Base-by-base conservation (phyloP, 1,140 invertebrate species). In the Nixonia krombeini region DNA sequence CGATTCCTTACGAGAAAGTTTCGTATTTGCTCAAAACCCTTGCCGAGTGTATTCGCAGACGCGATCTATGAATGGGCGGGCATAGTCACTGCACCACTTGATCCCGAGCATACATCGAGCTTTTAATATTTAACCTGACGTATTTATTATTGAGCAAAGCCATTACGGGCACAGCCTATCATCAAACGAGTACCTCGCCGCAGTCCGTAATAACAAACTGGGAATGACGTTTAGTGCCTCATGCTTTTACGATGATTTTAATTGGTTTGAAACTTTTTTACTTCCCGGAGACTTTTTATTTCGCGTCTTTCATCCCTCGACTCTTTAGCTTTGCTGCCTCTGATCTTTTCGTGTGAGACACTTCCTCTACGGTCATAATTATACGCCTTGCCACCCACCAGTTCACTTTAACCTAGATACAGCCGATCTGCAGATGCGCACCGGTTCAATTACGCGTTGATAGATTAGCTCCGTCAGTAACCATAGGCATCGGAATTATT, bases 1-100 rank as follows among this genome's bases (percentile, higher is more conserved):
- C 31, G 12, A 33, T 33, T 33, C 31, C 31, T 33, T 33, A 10
- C 7, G 40, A 42, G 40, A 42, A 42, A 42, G 21, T 42, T 42
- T 42, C 21, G 18, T 21, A 23, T 23, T 42, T 35, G 12, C 12
- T 25, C 1, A 10, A 40, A 40, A 42, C 40, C 37, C 17, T 42
- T 25, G 4, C 21, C 40, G 10, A 25, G 40, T 25, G 40, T 25
- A 25, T 42, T 42, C 18, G 9, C 10, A 17, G n/a, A 42, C 21
- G 21, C 40, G 6, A 42, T 25, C 40, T 21, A 12, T 42, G 40
- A 35, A 35, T 35, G 33, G 33, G 12, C 33, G 33, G 9, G 13
- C 33, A 13, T 35, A 35, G 33, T 35, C 33, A n/a, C 29, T 35
- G 2, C 33, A 13, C 33, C 2, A 35, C 33, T 35, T 35, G 33